Percentiles rank a stretch among this genome's conserved stretches.
Evolutionary conservation across 2,797 vertebrate genomes (phyloP).

Genomic region (Ptychobarbus kaznakovi): DNA sequence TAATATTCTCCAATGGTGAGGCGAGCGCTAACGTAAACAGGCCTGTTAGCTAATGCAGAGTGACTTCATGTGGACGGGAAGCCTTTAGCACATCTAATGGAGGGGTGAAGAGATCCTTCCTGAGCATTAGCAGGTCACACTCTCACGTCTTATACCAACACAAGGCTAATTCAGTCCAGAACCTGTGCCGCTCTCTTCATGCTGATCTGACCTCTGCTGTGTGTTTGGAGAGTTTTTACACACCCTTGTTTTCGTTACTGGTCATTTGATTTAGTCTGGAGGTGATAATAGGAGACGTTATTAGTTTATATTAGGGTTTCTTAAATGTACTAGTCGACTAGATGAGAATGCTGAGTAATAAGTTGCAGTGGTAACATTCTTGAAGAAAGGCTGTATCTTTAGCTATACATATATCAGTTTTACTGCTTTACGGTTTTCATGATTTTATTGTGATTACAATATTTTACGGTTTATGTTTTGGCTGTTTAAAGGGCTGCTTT

Average conservation of each 20-base stretch:
- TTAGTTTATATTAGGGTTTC: constrained; percentile 17
- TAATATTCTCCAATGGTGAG: constrained; percentile 51
- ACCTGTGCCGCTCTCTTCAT: neutral
- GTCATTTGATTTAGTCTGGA: constrained; percentile 36
- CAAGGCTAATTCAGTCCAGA: constrained; percentile 48
- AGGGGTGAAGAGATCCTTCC: constrained; percentile 52
- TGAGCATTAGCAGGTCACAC: constrained; percentile 46
- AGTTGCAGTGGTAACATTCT: neutral
- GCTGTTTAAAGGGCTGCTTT: neutral
- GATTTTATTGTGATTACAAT: neutral
- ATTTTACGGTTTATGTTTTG: neutral
- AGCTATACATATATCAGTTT: neutral
- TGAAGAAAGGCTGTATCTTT: neutral
- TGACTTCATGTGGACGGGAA: constrained; percentile 28
- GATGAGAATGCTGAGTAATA: constrained; percentile 15
- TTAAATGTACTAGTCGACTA: neutral
- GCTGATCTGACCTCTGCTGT: constrained; percentile 37
- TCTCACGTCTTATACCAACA: constrained; percentile 15
- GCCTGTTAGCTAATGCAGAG: constrained; percentile 51
- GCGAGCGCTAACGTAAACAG: constrained; percentile 51
- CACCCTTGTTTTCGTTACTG: constrained; percentile 17
- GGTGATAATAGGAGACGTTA: constrained; percentile 45
- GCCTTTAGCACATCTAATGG: constrained; percentile 41
- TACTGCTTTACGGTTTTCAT: neutral
- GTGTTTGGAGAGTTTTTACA: constrained; percentile 35